Evolutionary conservation across 2,888 invertebrate species (phyloP).

Genomic region (Bhutanitis thaidina): DNA sequence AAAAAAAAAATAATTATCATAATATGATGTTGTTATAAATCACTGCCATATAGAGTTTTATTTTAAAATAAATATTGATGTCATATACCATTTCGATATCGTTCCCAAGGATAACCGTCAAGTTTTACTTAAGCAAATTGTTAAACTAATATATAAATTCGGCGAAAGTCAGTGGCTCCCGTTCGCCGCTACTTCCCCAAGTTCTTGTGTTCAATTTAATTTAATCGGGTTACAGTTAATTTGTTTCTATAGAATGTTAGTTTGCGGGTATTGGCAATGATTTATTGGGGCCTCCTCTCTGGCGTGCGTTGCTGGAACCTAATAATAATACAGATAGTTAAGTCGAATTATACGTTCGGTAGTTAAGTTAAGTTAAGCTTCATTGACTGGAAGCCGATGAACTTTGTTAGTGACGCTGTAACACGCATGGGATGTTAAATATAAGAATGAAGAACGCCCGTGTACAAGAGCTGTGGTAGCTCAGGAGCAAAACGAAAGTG

Average conservation of each 20-base stretch:
- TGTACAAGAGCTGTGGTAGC: too few species aligned
- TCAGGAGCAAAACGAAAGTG: too few species aligned
- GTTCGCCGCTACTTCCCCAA: slow-evolving; percentile 30
- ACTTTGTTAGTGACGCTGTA: too few species aligned
- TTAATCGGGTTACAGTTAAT: slow-evolving; percentile 46
- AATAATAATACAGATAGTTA: slow-evolving; percentile 20
- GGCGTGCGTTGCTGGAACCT: slow-evolving; percentile 28
- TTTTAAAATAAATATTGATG: too few species aligned
- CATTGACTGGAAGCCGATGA: too few species aligned
- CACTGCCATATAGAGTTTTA: too few species aligned
- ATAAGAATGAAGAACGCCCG: too few species aligned
- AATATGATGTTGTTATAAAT: too few species aligned
- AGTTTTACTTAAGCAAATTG: slow-evolving; percentile 44
- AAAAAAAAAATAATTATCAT: too few species aligned
- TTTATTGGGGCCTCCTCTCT: slow-evolving; percentile 37
- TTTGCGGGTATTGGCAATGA: slow-evolving; percentile 35
- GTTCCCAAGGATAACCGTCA: slow-evolving; percentile 18
- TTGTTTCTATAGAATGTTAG: slow-evolving; percentile 37
- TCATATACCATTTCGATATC: slow-evolving; percentile 26
- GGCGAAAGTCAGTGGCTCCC: slow-evolving; percentile 47
- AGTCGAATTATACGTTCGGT: background rate
- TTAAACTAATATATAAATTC: slow-evolving; percentile 55
- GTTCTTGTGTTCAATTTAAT: slow-evolving; percentile 48
- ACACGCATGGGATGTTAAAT: too few species aligned
- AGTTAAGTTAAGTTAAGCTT: too few species aligned